Evolutionary conservation across 2,797 vertebrate genomes (phyloP).

Genomic region (Hippoglossus hippoglossus): DNA sequence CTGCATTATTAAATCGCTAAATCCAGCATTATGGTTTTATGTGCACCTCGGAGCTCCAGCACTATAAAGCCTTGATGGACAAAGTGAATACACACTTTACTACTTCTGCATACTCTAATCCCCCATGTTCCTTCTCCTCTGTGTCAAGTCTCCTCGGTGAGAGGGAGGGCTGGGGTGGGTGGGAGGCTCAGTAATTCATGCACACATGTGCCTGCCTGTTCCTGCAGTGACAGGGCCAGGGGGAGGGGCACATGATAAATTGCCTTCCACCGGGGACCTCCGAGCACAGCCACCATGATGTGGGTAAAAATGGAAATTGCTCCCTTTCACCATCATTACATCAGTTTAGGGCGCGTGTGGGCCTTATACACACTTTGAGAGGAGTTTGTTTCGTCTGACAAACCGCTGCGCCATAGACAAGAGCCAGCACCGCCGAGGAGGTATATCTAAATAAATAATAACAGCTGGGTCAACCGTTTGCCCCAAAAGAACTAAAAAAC

Average conservation of each 20-base stretch:
- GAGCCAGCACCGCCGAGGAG: constrained; percentile 32
- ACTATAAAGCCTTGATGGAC: constrained; percentile 65
- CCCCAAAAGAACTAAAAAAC: background rate
- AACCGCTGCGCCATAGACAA: constrained; percentile 62
- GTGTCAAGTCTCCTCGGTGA: constrained; percentile 74
- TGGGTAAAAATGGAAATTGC: constrained; percentile 88
- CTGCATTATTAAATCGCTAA: background rate
- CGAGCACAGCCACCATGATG: constrained; percentile 86
- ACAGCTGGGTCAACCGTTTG: constrained; percentile 43
- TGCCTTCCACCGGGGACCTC: constrained; percentile 87
- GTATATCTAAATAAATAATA: no score
- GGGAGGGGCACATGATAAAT: constrained; percentile 89
- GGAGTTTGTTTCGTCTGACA: constrained; percentile 31
- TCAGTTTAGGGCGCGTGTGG: constrained; percentile 87
- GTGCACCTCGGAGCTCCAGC: constrained; percentile 14
- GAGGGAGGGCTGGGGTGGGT: constrained; percentile 48
- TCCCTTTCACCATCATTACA: constrained; percentile 89
- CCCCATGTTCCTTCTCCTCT: constrained; percentile 76
- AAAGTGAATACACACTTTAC: constrained; percentile 77
- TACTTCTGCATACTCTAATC: constrained; percentile 70
- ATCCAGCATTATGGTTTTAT: constrained; percentile 12
- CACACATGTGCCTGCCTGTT: constrained; percentile 87
- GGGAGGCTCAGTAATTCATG: constrained; percentile 84
- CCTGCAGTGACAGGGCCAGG: constrained; percentile 85
- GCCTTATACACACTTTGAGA: constrained; percentile 52